phyloP scores from a whole-genome alignment of 1,140 invertebrate species.

The Drosophila kikkawai region DNA sequence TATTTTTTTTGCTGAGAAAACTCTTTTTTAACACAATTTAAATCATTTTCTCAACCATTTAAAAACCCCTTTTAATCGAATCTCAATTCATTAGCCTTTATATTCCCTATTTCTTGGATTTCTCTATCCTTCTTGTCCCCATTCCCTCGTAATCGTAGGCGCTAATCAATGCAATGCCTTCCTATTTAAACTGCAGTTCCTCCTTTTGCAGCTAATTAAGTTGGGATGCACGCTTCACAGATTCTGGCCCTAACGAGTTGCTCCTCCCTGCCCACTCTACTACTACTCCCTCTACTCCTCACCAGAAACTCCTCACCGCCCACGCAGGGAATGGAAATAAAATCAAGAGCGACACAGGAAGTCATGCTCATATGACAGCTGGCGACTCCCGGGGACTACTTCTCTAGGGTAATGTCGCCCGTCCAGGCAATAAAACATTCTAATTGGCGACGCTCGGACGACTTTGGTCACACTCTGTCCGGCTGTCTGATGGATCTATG shows the following conservation, averaged over 20 bases:
- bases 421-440: conserved; percentile 60
- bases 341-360: conserved; percentile 70
- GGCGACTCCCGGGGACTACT: conserved; percentile 13
- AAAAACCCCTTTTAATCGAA: background rate
- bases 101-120: background rate
- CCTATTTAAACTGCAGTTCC: conserved; percentile 69
- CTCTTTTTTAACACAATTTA: background rate
- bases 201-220: conserved; percentile 68
- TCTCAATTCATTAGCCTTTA: background rate
- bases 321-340: conserved; percentile 52
- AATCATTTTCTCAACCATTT: too few species aligned
- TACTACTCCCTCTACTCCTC: conserved; percentile 1
- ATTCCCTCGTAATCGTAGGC: conserved; percentile 31
- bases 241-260: conserved; percentile 21
- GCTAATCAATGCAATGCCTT: conserved; percentile 69
- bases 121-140: background rate
- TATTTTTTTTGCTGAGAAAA: background rate
- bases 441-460: conserved; percentile 54
- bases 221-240: conserved; percentile 62
- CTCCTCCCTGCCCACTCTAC: conserved; percentile 4
- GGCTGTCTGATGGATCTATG: conserved; percentile 2
- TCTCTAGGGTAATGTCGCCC: conserved; percentile 31
- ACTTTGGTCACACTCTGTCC: conserved; percentile 27
- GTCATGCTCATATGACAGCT: conserved; percentile 50
- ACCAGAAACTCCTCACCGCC: conserved; percentile 14